phyloP scores from a whole-genome alignment of 2,888 invertebrate genomes.

The Lepidocyrtinus sp. region DNA sequence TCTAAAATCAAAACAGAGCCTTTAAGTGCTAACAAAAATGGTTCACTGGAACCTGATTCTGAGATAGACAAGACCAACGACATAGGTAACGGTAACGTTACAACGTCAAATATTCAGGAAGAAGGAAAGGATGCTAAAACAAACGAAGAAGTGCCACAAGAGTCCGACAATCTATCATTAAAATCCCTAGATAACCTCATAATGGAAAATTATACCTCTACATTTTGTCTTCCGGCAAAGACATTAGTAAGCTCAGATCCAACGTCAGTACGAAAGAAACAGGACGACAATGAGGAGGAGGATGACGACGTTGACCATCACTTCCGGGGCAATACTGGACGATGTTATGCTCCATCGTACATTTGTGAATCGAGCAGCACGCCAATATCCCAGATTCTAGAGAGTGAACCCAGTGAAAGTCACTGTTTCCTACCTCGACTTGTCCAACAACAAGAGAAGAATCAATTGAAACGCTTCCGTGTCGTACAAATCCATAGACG shows the following conservation, averaged over 20 bases:
- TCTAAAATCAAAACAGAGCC: conserved; percentile 18
- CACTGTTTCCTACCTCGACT: conserved; percentile 66
- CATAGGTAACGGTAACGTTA: not conserved
- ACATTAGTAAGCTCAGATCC: conserved; percentile 62
- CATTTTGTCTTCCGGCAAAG: conserved; percentile 68
- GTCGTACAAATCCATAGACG: conserved; percentile 68
- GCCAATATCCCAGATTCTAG: not conserved
- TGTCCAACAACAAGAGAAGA: conserved; percentile 41
- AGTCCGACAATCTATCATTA: not conserved
- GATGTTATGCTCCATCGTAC: conserved; percentile 30
- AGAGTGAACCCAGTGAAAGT: conserved; percentile 29
- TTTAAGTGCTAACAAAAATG: not conserved
- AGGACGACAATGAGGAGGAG: conserved; percentile 28
- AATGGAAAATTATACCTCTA: conserved; percentile 47
- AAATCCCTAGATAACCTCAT: not conserved
- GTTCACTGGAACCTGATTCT: not conserved
- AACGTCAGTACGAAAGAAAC: not conserved
- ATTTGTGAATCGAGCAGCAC: conserved; percentile 32
- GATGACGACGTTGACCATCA: conserved; percentile 19
- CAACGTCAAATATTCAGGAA: conserved; percentile 13
- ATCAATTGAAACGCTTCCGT: conserved; percentile 63
- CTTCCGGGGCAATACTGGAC: conserved; percentile 34
- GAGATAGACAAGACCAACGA: not conserved
- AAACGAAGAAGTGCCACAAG: not conserved
- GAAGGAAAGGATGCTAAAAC: not conserved